These are phyloP conservation scores for Cyclargus thomasi DNA, from an alignment of 1,140 invertebrate genomes.

Conservation along the genomic window DNA sequence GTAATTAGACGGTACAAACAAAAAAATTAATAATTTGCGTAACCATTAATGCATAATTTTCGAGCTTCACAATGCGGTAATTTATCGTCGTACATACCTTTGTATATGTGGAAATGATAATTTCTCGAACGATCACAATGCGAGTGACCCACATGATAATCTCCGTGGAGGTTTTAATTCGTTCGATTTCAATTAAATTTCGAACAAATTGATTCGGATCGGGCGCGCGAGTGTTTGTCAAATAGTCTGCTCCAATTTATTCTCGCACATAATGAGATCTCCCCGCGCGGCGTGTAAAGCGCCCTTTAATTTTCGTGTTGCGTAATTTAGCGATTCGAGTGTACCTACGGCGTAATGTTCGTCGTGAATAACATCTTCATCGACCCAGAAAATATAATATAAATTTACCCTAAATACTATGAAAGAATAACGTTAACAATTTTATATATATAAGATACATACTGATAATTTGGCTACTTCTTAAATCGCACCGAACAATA, in stretches of 20 bases:
- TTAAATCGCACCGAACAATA: too few species aligned
- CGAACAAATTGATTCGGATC: conserved; percentile 61
- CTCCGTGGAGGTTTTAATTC: conserved; percentile 26
- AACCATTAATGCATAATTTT: neutral
- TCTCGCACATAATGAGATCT: conserved; percentile 65
- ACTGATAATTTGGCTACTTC: too few species aligned
- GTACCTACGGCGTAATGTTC: conserved; percentile 30
- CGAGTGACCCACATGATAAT: neutral
- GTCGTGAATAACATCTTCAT: conserved; percentile 19
- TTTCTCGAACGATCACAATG: neutral
- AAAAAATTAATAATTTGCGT: neutral
- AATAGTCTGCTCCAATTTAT: conserved; percentile 68
- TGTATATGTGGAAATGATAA: neutral
- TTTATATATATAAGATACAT: too few species aligned
- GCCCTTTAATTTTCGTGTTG: conserved; percentile 53
- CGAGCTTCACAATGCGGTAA: neutral
- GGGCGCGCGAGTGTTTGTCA: conserved; percentile 65
- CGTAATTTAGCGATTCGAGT: conserved; percentile 39
- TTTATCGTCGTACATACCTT: neutral
- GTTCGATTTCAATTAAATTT: conserved; percentile 70
- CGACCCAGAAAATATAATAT: neutral
- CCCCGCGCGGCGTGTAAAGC: conserved; percentile 49
- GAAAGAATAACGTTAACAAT: neutral
- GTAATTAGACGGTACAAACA: too few species aligned
- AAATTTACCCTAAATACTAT: neutral